A percentile compares a stretch with the other conserved stretches of the same genome.
phyloP scores from a whole-genome alignment of 2,888 invertebrate genomes.

The Rhaphigaster nebulosa region DNA sequence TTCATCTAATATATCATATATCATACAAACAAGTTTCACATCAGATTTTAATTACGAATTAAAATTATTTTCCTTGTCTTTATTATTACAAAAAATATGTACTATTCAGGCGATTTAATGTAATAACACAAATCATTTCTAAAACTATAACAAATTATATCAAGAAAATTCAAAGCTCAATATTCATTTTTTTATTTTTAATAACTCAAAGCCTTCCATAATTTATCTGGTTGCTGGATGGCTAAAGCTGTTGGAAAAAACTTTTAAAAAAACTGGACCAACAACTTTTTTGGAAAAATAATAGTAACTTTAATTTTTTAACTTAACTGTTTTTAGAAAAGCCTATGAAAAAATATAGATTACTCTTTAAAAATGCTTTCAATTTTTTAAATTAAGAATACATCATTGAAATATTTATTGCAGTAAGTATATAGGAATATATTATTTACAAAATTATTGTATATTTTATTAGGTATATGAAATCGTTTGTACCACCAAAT shows the following conservation, averaged over 20 bases:
- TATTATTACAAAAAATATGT: neutral
- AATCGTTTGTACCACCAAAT: neutral
- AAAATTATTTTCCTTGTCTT: neutral
- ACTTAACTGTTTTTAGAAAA: neutral
- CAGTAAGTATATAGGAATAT: neutral
- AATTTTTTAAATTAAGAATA: neutral
- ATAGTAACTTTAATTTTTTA: neutral
- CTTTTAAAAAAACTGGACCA: neutral
- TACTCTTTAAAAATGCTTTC: neutral
- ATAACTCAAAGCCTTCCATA: neutral
- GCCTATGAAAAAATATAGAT: neutral
- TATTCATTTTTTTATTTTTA: neutral
- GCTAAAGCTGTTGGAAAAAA: neutral
- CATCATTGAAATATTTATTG: no score
- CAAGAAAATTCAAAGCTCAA: neutral
- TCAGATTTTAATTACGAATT: neutral
- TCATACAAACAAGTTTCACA: neutral
- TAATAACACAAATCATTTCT: no score
- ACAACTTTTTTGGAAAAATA: neutral
- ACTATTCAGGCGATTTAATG: neutral
- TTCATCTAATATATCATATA: neutral
- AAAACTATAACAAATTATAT: neutral
- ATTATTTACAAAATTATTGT: neutral
- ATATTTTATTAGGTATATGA: neutral
- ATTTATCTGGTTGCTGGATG: constrained; percentile 1